Evolutionary conservation across 2,797 vertebrate species (phyloP), one percentile per base, ranked within the genome.

Genomic region (Chaetodon trifasciatus): DNA sequence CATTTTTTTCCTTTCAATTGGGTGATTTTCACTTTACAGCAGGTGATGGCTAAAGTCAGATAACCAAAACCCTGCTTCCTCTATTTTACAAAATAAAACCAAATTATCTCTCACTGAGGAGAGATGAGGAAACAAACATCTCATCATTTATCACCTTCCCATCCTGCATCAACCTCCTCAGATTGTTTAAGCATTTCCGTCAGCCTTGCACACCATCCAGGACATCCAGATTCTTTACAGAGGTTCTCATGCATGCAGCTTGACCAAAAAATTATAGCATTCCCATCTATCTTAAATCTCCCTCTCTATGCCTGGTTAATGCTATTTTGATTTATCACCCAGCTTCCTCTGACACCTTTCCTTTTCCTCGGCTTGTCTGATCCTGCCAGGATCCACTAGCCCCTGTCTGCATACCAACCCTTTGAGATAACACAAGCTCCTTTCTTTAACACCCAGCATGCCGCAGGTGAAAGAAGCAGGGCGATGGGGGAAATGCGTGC

Each of bases 311-410:
- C 74, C 60, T 75, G 81, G 60, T 83, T 91, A 85, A 87, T 66
- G 62, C 58, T 60, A 60, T 91, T 90, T 87, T 84, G 78, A 91
- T 88, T 91, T 58, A 88, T 88, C 84, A 79, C 66, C 23, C 57
- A 70, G 75, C 78, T 90, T 91, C 84, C 85, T 88, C 74, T 40
- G n/a, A 92, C 90, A 92, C 87, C 83, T 90, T 90, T 83, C 50
- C 78, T 88, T 84, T 89, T 82, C 76, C 74, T 77, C 35, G 63
- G 81, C 93, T 91, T 94, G 92, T 92, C 93, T 92, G 86, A 88
- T 94, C 92, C 86, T 94, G 92, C 87, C 84, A 82, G 78, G 63
- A 79, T 90, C 82, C 80, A 86, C 81, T 68, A 70, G 55, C 66
- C 62, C 58, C 74, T 23, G 89, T 91, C 88, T 91, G 86, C 93